Percentiles rank a stretch among this genome's conserved stretches.
phyloP scores from a whole-genome alignment of 2,113 vertebrate genomes.

The Podarcis raffonei region DNA sequence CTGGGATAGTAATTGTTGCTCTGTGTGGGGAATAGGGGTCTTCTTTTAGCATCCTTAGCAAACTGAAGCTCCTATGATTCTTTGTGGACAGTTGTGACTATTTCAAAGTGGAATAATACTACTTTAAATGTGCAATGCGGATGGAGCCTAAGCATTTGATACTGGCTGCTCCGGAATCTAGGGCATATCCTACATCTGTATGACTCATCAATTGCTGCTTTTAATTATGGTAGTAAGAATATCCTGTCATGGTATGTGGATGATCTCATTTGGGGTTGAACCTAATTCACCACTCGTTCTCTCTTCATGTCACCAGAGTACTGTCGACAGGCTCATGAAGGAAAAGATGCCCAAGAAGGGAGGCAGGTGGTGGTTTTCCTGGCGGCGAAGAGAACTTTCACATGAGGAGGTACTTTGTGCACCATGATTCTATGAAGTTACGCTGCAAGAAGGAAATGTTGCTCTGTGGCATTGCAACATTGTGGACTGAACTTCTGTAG shows the following conservation, averaged over 20 bases:
- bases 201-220: not conserved
- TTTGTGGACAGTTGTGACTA: too few relatives aligned
- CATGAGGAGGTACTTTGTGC: constrained; percentile 56
- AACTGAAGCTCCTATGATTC: too few relatives aligned
- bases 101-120: too few relatives aligned
- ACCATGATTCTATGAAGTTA: not conserved
- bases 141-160: not conserved
- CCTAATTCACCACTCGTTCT: not conserved
- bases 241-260: not conserved
- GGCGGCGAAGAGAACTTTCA: constrained; percentile 83
- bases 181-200: not conserved
- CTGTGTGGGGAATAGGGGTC: too few relatives aligned
- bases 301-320: constrained; percentile 73
- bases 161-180: too few relatives aligned
- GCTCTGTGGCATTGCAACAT: not conserved
- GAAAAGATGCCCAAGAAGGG: constrained; percentile 92
- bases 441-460: not conserved
- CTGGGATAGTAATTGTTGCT: not conserved
- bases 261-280: not conserved
- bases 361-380: constrained; percentile 93
- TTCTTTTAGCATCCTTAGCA: too few relatives aligned
- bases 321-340: constrained; percentile 84
- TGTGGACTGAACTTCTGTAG: not conserved
- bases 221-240: not conserved
- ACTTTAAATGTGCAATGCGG: too few relatives aligned